These are phyloP conservation scores for Borostomias antarcticus DNA, from an alignment of 2,797 vertebrate species.

Conservation along the genomic window DNA sequence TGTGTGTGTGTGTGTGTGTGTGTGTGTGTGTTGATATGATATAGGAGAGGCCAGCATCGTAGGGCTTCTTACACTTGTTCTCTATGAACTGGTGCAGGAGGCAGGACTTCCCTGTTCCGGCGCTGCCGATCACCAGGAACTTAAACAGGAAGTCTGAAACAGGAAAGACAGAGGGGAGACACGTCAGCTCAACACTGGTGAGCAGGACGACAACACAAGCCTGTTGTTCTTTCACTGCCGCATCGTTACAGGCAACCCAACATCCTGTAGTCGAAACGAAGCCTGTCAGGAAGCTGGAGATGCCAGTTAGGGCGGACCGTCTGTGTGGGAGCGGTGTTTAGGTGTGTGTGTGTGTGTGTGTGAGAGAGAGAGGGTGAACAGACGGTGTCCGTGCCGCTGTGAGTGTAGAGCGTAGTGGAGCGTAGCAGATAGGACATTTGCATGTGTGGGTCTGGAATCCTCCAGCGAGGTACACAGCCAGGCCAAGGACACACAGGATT, in stretches of 20 bases:
- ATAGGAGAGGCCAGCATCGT: neutral
- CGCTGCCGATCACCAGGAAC: conserved; percentile 95
- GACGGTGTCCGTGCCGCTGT: neutral
- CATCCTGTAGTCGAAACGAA: conserved; percentile 52
- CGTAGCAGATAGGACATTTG: neutral
- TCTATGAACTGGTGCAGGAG: conserved; percentile 96
- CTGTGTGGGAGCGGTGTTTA: neutral
- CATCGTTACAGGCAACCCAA: conserved; percentile 39
- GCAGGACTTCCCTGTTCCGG: conserved; percentile 93
- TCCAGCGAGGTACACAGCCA: neutral
- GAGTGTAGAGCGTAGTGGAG: neutral
- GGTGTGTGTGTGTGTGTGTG: neutral
- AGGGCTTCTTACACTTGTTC: conserved; percentile 86
- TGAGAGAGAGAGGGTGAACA: neutral
- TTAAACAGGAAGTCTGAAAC: conserved; percentile 94
- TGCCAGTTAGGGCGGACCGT: too few relatives aligned
- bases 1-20: neutral
- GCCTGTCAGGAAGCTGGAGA: conserved; percentile 16
- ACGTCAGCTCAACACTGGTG: conserved; percentile 38
- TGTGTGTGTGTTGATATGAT: neutral
- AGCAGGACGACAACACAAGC: conserved; percentile 19
- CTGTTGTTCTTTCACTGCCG: conserved; percentile 25
- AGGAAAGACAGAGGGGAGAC: conserved; percentile 37
- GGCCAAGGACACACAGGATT: neutral
- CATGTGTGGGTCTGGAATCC: neutral